A percentile compares a stretch with the other conserved stretches of the same genome.
phyloP scores from a whole-genome alignment of 2,797 vertebrate species.

The Myripristis jacobus region DNA sequence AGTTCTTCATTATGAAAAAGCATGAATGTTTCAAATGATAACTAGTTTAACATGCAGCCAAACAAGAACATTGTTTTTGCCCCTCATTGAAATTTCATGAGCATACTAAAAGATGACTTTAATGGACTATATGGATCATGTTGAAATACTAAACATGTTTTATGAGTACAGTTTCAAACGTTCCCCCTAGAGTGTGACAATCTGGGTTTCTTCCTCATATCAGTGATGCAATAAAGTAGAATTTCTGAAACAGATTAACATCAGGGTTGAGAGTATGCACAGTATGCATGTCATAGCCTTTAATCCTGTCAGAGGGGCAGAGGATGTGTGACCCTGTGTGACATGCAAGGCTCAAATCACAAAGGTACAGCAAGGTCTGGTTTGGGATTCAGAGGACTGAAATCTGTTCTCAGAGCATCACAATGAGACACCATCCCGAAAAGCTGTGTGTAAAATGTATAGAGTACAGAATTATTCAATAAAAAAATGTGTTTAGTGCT shows the following conservation, averaged over 20 bases:
- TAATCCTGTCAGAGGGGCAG: slow-evolving; percentile 1
- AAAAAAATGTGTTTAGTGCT: too few species aligned
- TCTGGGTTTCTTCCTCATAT: background rate
- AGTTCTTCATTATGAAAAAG: slow-evolving; percentile 66
- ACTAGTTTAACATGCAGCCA: slow-evolving; percentile 61
- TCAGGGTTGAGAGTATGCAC: background rate
- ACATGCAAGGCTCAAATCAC: background rate
- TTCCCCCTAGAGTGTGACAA: background rate
- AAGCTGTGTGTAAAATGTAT: too few species aligned
- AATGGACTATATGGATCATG: slow-evolving; percentile 51
- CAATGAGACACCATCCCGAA: too few species aligned
- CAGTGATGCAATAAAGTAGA: slow-evolving; percentile 30
- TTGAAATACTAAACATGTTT: slow-evolving; percentile 55
- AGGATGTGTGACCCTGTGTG: slow-evolving; percentile 1
- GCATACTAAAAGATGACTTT: slow-evolving; percentile 41
- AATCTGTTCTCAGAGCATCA: too few species aligned
- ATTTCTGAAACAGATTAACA: slow-evolving; percentile 11
- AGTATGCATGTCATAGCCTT: background rate
- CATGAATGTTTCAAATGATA: slow-evolving; percentile 73
- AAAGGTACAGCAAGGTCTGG: background rate
- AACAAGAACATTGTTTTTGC: slow-evolving; percentile 64
- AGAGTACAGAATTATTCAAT: too few species aligned
- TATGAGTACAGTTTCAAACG: slow-evolving; percentile 26
- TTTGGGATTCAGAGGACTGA: too few species aligned
- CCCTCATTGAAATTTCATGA: slow-evolving; percentile 56